Evolutionary conservation across 2,888 invertebrate genomes (phyloP), one percentile per base, ranked within the genome.

Genomic region (Copidosoma aretas): DNA sequence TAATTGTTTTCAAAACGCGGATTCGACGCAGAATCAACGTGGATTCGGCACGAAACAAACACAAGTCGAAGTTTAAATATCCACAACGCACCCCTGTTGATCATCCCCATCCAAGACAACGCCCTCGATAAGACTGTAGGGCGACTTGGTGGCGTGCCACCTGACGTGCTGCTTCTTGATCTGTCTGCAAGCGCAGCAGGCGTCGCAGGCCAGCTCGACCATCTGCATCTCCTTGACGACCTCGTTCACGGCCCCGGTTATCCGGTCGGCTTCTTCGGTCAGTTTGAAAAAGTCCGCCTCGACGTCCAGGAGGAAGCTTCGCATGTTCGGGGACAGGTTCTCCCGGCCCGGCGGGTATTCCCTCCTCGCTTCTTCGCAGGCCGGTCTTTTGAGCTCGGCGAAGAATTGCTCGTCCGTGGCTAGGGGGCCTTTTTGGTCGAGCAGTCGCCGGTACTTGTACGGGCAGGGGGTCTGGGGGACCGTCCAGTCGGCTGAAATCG

Each of bases 301-400:
- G 1, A 72, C 73, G 22, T 79, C 73, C 4, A 74, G 71, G 3
- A 83, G 62, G 76, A 78, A 80, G 19, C 79, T 76, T 67, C 80
- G 81, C 80, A 81, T 80, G 10, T 78, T 78, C n/a, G 72, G 68
- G 1, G 83, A 82, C 15, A 82, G 71, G 74, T 80, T 74, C 32
- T 80, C 71, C 57, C 79, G 74, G 1, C 83, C 80, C 1, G 68
- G 67, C 0, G 79, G 79, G 64, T 76, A 82, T 21, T 66, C 65
- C 49, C 19, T 49, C 0, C 14, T 2, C 39, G 12, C 14, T 17
- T 41, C n/a, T 39, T 12, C 1, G 51, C 32, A 5, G 1, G 12
- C 15, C 12, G 25, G 25, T 12, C 63, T 32, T 3, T 32, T 72
- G 5, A 77, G 64, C 1, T 60, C 64, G 0, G 75, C 58, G 17